Percentiles rank a stretch among this genome's conserved stretches.
phyloP scores from a whole-genome alignment of 2,113 vertebrate genomes.

The Misgurnus anguillicaudatus region DNA sequence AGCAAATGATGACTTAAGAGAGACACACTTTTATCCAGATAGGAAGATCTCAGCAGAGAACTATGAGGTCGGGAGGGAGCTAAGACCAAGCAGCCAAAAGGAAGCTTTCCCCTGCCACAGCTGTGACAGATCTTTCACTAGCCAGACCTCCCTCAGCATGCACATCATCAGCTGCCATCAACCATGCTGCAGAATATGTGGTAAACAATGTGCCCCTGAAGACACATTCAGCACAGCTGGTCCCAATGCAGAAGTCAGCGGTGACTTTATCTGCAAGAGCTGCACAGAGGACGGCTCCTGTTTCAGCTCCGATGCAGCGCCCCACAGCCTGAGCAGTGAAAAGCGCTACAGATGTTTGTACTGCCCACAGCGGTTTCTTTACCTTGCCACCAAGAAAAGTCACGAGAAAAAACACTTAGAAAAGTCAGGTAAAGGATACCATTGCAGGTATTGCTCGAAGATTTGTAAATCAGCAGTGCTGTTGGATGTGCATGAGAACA shows the following conservation, averaged over 20 bases:
- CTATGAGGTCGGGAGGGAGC: constrained; percentile 66
- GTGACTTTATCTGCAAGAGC: constrained; percentile 88
- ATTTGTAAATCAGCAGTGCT: constrained; percentile 85
- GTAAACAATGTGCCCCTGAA: constrained; percentile 86
- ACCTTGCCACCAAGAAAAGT: constrained; percentile 94
- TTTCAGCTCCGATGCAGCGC: constrained; percentile 80
- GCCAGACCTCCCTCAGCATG: constrained; percentile 86
- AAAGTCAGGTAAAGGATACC: constrained; percentile 76
- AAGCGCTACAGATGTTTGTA: constrained; percentile 94
- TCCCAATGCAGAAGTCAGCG: constrained; percentile 76
- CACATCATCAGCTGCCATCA: constrained; percentile 90
- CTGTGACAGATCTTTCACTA: constrained; percentile 89
- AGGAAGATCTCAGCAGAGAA: constrained; percentile 67
- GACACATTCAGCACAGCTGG: constrained; percentile 80
- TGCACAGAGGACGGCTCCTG: constrained; percentile 88
- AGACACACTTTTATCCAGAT: constrained; percentile 56
- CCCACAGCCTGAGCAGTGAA: constrained; percentile 86
- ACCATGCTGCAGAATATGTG: constrained; percentile 88
- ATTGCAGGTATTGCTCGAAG: constrained; percentile 82
- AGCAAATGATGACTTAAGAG: constrained; percentile 52
- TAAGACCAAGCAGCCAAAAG: constrained; percentile 76
- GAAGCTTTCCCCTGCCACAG: constrained; percentile 83
- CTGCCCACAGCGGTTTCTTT: constrained; percentile 94
- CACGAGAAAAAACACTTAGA: constrained; percentile 91
- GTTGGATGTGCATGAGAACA: constrained; percentile 83